A percentile compares a stretch with the other conserved stretches of the same genome.
Evolutionary conservation across 2,797 vertebrate species (phyloP).

Genomic region (Forpus xanthops): DNA sequence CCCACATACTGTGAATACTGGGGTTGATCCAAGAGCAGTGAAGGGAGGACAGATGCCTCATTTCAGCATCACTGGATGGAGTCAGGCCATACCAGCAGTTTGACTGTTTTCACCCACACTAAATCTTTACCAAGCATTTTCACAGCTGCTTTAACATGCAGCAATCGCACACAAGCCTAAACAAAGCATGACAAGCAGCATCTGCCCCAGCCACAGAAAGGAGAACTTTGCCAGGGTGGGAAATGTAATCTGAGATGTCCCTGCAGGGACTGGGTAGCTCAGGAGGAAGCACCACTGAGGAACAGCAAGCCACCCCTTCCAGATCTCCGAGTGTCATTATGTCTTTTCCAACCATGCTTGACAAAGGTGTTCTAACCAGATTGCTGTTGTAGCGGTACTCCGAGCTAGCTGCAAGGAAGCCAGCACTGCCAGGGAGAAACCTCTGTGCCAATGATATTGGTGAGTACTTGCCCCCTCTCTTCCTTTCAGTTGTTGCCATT

Average conservation of each 20-base stretch:
- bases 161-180: neutral
- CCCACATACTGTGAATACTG: neutral
- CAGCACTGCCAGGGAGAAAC: constrained; percentile 76
- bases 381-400: constrained; percentile 74
- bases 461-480: no score
- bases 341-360: neutral
- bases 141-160: neutral
- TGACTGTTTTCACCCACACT: neutral
- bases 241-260: neutral
- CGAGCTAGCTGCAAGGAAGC: constrained; percentile 83
- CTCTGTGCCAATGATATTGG: constrained; percentile 86
- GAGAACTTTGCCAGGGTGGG: no score
- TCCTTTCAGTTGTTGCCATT: neutral
- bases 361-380: neutral
- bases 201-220: neutral
- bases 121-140: neutral
- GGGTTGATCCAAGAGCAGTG: neutral
- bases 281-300: neutral
- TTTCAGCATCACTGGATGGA: neutral
- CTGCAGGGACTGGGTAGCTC: neutral
- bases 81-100: neutral
- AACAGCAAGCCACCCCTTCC: neutral
- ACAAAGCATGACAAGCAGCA: fast-evolving
- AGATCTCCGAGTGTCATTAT: neutral
- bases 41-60: neutral